Percentiles rank a stretch among this genome's conserved stretches.
Conservation (phyloP, 2,888 invertebrate species). For the Morinoia aosen region DNA sequence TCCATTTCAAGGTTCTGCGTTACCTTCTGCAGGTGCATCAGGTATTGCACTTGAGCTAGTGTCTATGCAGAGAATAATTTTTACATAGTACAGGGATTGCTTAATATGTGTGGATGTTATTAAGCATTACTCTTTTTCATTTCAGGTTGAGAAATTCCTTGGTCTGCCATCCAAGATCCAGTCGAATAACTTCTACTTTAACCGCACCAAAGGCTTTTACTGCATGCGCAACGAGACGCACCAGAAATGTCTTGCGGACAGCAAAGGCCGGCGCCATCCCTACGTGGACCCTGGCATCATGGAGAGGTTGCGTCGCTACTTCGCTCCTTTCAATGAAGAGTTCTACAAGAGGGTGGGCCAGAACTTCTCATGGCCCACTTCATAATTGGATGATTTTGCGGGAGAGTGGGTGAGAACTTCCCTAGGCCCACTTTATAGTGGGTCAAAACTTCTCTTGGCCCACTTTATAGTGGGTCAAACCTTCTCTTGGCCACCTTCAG, state of each 20-base stretch:
- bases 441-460: conserved; percentile 96
- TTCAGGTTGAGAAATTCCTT: conserved; percentile 86
- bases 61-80: no score
- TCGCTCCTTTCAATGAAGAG: conserved; percentile 90
- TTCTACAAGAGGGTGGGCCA: conserved; percentile 94
- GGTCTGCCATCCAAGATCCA: conserved; percentile 86
- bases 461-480: conserved; percentile 76
- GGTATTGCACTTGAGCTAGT: no score
- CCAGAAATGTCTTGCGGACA: conserved; percentile 90
- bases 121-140: background rate
- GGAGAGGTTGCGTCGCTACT: conserved; percentile 86
- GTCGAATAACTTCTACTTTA: conserved; percentile 92
- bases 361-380: conserved; percentile 90
- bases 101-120: no score
- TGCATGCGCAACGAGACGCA: conserved; percentile 81
- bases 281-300: conserved; percentile 86
- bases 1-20: no score
- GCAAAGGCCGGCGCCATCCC: conserved; percentile 88
- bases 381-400: conserved; percentile 41
- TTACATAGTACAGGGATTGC: no score
- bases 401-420: conserved; percentile 83
- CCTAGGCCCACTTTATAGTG: conserved; percentile 77
- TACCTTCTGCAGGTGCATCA: no score
- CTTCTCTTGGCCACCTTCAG: conserved; percentile 81
- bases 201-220: conserved; percentile 92